A percentile compares a stretch with the other conserved stretches of the same genome.
Evolutionary conservation across 2,888 invertebrate genomes (phyloP).

Genomic region (Pyrgus malvae): DNA sequence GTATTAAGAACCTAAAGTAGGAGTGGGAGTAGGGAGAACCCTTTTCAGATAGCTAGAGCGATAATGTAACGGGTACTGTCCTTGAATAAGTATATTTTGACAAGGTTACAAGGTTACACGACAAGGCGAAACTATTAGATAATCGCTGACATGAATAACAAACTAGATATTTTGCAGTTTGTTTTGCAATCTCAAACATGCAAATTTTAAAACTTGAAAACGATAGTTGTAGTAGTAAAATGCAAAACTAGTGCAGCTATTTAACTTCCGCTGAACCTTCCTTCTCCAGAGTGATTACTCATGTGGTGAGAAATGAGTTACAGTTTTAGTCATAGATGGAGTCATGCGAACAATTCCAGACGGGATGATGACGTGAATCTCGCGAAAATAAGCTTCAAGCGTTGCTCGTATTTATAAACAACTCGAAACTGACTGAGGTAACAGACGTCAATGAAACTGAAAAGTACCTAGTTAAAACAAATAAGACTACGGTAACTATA

Average conservation of each 20-base stretch:
- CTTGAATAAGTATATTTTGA: constrained; percentile 57
- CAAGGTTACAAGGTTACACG: constrained; percentile 58
- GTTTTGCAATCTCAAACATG: too few species aligned
- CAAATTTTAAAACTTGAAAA: too few species aligned
- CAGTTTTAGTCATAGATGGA: constrained; percentile 68
- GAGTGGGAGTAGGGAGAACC: constrained; percentile 42
- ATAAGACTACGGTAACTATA: too few species aligned
- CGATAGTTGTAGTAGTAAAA: not conserved
- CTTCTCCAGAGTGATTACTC: constrained; percentile 53
- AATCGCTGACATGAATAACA: too few species aligned
- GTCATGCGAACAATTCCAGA: constrained; percentile 63
- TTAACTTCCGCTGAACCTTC: constrained; percentile 18
- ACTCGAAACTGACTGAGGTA: constrained; percentile 33
- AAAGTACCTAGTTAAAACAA: not conserved
- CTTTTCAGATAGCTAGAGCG: constrained; percentile 51
- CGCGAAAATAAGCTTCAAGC: constrained; percentile 62
- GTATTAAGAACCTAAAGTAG: constrained; percentile 30
- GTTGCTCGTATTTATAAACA: constrained; percentile 63
- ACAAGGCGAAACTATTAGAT: too few species aligned
- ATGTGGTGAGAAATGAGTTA: constrained; percentile 51
- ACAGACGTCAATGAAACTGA: not conserved
- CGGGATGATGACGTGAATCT: constrained; percentile 69
- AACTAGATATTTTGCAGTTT: too few species aligned
- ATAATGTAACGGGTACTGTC: constrained; percentile 47
- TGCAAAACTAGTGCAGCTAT: not conserved